Conservation (phyloP, 2,797 vertebrate species). For the Enteromius viviparus region DNA sequence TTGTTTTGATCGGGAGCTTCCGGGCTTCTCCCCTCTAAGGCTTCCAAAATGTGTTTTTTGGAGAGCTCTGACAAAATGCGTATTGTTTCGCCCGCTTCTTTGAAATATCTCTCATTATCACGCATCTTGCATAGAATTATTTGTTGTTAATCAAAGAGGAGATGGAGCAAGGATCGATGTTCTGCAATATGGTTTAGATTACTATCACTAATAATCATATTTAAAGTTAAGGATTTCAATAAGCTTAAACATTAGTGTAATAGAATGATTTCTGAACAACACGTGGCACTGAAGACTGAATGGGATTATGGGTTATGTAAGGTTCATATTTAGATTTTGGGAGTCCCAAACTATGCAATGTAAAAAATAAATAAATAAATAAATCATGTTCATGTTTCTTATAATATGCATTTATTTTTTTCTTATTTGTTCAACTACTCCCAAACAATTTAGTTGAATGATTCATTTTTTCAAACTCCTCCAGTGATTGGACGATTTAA, state of each 20-base stretch:
- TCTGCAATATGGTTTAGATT: neutral
- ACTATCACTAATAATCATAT: neutral
- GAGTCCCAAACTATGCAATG: too few species aligned
- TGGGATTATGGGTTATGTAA: too few species aligned
- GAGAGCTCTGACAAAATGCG: conserved; percentile 22
- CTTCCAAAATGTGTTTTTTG: conserved; percentile 23
- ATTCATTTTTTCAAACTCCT: too few species aligned
- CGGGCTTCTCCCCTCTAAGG: conserved; percentile 18
- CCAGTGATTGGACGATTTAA: too few species aligned
- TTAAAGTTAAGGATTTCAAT: neutral
- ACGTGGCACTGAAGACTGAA: neutral
- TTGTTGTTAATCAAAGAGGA: neutral
- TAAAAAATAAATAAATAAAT: too few species aligned
- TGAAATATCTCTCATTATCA: conserved; percentile 1
- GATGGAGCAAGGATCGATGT: neutral
- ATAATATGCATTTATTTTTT: too few species aligned
- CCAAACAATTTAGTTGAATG: too few species aligned
- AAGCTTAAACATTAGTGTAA: neutral
- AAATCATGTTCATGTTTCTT: too few species aligned
- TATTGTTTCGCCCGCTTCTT: conserved; percentile 10
- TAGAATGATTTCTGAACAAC: neutral
- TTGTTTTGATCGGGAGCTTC: conserved; percentile 41
- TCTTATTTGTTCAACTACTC: too few species aligned
- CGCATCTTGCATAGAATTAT: neutral
- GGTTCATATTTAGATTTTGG: too few species aligned